Conservation (phyloP, 2,888 invertebrate genomes). For the Deilephila porcellus region DNA sequence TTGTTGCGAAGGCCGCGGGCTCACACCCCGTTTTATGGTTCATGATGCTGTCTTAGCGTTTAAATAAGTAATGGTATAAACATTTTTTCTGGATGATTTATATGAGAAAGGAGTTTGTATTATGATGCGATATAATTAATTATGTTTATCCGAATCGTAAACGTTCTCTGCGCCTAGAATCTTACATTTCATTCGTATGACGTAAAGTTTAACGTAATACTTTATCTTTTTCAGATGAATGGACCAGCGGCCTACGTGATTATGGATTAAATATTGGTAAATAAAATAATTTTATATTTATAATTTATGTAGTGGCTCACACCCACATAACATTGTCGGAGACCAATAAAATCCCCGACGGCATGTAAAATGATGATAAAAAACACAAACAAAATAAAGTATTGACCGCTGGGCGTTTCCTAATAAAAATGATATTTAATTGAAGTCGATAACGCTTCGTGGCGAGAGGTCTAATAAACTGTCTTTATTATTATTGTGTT, state of each 20-base stretch:
- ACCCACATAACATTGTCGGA: slow-evolving; percentile 50
- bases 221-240: slow-evolving; percentile 65
- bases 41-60: slow-evolving; percentile 75
- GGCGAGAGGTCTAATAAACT: slow-evolving; percentile 80
- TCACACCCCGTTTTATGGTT: slow-evolving; percentile 75
- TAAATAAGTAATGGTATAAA: slow-evolving; percentile 81
- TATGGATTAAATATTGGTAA: slow-evolving; percentile 66
- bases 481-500: slow-evolving; percentile 80
- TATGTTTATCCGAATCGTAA: slow-evolving; percentile 63
- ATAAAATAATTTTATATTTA: slow-evolving; percentile 43
- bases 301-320: slow-evolving; percentile 34
- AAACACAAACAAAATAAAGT: slow-evolving; percentile 59
- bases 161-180: slow-evolving; percentile 44
- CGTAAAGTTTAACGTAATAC: slow-evolving; percentile 45
- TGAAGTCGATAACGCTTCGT: slow-evolving; percentile 79
- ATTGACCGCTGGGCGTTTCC: slow-evolving; percentile 74
- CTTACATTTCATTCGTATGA: slow-evolving; percentile 44
- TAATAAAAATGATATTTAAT: slow-evolving; percentile 84
- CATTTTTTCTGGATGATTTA: slow-evolving; percentile 74
- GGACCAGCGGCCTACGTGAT: slow-evolving; percentile 55
- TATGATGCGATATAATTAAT: slow-evolving; percentile 61
- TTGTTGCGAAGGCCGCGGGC: slow-evolving; percentile 77
- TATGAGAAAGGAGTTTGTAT: slow-evolving; percentile 64
- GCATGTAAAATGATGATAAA: slow-evolving; percentile 61
- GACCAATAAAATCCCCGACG: slow-evolving; percentile 53